Base-by-base conservation (phyloP, 2,797 vertebrate species). In the Esox masquinongy region DNA sequence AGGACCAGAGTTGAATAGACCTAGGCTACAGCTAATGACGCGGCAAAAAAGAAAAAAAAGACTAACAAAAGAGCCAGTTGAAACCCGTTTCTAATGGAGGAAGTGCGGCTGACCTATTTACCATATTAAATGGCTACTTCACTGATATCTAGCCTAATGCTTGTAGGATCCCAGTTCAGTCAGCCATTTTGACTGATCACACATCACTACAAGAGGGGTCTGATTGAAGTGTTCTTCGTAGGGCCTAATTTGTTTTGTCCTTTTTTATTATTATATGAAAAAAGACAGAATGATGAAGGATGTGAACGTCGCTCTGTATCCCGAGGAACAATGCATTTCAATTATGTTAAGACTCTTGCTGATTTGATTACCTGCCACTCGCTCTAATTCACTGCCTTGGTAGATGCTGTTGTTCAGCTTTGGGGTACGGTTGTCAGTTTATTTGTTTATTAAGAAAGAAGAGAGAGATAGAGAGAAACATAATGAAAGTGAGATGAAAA, bases 301-400 rank as follows among this genome's bases (percentile, higher is more conserved):
- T 49, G 39, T 26, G 51, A n/a, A 31, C 9, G 50, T 29, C 26
- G 49, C 50, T 8, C 50, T 34, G 34, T 47, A n/a, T 47, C 75
- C 75, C 50, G n/a, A 67, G 73, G 74, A 72, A 72, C 77, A 67
- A 70, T 39, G 36, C 34, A 68, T 51, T 53, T 47, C 73, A 76
- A 78, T 74, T n/a, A 83, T 56, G 29, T 76, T 63, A 74, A 22
- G 78, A 63, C 74, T 72, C 39, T 51, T 22, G 66, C 64, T 80
- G 77, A 80, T 80, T 80, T 83, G 80, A 86, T 88, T 87, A 79
- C 68, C 72, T 77, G 71, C 79, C 77, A 80, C 76, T 84, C 77
- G 68, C 69, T 78, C 69, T 67, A 29, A 73, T 47, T 68, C 68
- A 66, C 66, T 8, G 12, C 49, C 53, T 61, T 6, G 43, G 69